Evolutionary conservation across 2,797 vertebrate species (phyloP).

Genomic region (Propithecus deckenii): DNA sequence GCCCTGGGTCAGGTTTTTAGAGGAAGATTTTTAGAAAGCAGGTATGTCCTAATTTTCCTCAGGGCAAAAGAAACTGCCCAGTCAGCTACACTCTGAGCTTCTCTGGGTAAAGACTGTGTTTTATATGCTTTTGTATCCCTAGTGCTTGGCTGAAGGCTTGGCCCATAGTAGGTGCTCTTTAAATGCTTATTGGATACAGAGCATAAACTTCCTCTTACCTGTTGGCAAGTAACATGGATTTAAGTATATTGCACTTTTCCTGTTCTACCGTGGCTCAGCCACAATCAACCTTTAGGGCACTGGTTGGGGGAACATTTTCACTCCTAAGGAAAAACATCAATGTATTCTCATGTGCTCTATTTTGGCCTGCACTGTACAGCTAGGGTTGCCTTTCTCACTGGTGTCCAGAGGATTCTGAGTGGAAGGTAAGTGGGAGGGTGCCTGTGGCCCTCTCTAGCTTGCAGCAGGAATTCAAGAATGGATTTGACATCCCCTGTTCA

Average conservation of each 20-base stretch:
- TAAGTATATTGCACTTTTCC: background rate
- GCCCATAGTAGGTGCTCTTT: background rate
- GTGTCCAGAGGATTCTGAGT: background rate
- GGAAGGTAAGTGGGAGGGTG: background rate
- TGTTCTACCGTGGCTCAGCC: background rate
- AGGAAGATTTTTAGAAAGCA: background rate
- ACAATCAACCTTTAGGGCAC: background rate
- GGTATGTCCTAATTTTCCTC: background rate
- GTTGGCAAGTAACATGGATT: background rate
- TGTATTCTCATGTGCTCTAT: background rate
- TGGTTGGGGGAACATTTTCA: background rate
- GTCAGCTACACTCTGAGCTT: background rate
- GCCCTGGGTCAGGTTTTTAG: background rate
- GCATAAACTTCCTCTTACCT: background rate
- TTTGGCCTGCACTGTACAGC: background rate
- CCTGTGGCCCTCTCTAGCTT: background rate
- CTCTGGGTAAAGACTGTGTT: background rate
- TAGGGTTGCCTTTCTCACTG: background rate
- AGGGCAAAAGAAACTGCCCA: background rate
- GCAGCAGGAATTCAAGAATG: background rate
- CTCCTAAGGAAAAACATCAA: background rate
- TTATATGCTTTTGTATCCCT: background rate
- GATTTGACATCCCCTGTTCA: background rate
- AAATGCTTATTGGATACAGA: background rate
- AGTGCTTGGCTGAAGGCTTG: background rate